These are phyloP conservation scores for Macropodus opercularis DNA, from an alignment of 2,797 vertebrate genomes.

Conservation along the genomic window DNA sequence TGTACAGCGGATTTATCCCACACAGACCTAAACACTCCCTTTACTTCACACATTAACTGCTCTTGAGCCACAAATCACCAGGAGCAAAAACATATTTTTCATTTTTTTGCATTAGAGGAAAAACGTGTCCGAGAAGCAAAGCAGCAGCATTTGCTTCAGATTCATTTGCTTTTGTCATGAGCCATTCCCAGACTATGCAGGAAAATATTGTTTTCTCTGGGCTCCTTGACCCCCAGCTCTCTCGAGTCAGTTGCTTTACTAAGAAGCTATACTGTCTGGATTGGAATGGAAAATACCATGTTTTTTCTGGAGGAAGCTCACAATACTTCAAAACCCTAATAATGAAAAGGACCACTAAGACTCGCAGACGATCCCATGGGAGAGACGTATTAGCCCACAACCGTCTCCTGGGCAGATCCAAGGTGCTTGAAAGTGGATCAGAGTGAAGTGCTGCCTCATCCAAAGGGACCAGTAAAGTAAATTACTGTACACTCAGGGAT, in stretches of 20 bases:
- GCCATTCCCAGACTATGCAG: background rate
- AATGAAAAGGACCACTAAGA: conserved; percentile 45
- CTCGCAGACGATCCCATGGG: conserved; percentile 33
- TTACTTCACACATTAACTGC: no score
- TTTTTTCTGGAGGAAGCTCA: background rate
- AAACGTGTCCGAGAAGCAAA: no score
- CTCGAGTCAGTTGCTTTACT: background rate
- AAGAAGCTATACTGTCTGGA: background rate
- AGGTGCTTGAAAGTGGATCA: conserved; percentile 61
- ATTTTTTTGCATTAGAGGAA: no score
- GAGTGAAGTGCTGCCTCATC: conserved; percentile 37
- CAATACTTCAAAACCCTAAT: conserved; percentile 20
- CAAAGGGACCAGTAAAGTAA: conserved; percentile 58
- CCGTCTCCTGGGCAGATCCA: conserved; percentile 45
- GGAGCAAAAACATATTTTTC: no score
- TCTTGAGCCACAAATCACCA: no score
- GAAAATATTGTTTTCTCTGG: no score
- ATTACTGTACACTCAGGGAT: conserved; percentile 57
- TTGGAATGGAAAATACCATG: background rate
- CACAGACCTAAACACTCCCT: no score
- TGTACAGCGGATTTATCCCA: no score
- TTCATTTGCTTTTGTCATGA: background rate
- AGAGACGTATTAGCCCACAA: conserved; percentile 10
- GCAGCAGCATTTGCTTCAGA: background rate
- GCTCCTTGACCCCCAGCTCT: no score